Evolutionary conservation across 2,888 invertebrate species (phyloP).

Genomic region (Trichogramma dendrolimi): DNA sequence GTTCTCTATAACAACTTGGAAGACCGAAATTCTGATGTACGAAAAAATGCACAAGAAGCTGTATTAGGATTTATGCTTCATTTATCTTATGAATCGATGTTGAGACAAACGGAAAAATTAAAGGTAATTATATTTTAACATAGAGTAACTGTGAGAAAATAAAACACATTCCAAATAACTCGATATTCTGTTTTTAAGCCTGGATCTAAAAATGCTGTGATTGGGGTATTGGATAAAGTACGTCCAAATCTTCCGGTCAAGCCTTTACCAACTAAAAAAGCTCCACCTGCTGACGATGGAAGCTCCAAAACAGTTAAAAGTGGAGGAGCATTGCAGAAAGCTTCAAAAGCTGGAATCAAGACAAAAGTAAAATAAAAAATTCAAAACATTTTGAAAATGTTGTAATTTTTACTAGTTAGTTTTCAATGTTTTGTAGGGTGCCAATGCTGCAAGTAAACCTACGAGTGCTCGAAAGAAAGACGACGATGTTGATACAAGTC

Average conservation of each 20-base stretch:
- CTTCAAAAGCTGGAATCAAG: conserved; percentile 54
- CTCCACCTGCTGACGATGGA: conserved; percentile 58
- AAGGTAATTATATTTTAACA: conserved; percentile 57
- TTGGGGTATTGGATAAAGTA: conserved; percentile 78
- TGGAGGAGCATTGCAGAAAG: conserved; percentile 53
- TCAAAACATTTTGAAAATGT: neutral
- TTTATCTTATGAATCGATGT: conserved; percentile 77
- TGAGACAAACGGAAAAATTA: conserved; percentile 70
- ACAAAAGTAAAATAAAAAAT: conserved; percentile 53
- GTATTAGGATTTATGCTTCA: conserved; percentile 91
- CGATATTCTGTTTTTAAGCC: conserved; percentile 54
- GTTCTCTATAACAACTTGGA: conserved; percentile 78
- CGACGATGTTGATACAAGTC: conserved; percentile 72
- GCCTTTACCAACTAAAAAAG: conserved; percentile 62
- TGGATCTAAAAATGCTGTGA: conserved; percentile 71
- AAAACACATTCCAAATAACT: neutral
- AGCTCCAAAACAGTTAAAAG: conserved; percentile 58
- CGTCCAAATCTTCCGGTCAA: conserved; percentile 79
- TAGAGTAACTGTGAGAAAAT: neutral
- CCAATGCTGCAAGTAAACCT: conserved; percentile 37
- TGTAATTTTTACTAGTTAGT: too few relatives aligned
- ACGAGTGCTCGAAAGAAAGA: conserved; percentile 66
- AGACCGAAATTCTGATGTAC: conserved; percentile 86
- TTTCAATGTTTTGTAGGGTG: conserved; percentile 26
- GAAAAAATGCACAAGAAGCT: conserved; percentile 85